Evolutionary conservation across 1,140 invertebrate species (phyloP), one percentile per base, ranked within the genome.

Genomic region (Vanessa tameamea): DNA sequence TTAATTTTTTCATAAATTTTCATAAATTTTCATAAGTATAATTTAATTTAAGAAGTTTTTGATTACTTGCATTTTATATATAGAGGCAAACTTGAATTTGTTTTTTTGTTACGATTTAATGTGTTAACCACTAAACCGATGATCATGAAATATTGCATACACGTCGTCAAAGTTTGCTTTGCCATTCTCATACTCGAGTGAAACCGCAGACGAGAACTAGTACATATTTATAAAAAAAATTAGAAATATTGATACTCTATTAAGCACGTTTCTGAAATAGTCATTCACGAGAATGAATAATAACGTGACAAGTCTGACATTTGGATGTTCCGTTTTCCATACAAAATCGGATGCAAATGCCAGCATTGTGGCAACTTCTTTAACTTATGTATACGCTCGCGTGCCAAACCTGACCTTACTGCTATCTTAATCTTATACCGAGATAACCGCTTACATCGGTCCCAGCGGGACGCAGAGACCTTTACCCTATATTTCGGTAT

Each of bases 381-480:
- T 77, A 71, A 76, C 53, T 63, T 78, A 65, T 76, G 78, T 83
- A 82, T 84, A 79, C 72, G 79, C 81, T 83, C 79, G 82, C 83
- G 84, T 86, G 84, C 82, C 81, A 79, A 85, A 86, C 83, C 84
- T 89, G 89, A 90, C 89, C 88, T 89, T 81, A 75, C 70, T 69
- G 82, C 78, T 86, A 90, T 89, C 86, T 89, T 78, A 87, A 89
- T 87, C 88, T 85, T 84, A 88, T 88, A 82, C 72, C 65, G 75
- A 87, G 89, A 90, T 88, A 90, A 85, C 88, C 83, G 79, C 83
- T 85, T 85, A 86, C 85, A 84, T 82, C 80, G 86, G 80, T 86
- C 89, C 71, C 87, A 87, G 89, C 86, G 82, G 87, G 88, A 78
- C 76, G 72, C 81, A 78, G 69, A 78, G 77, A 85, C 80, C 78